Evolutionary conservation across 2,113 vertebrate species (phyloP).

Genomic region (Prionailurus bengalensis): DNA sequence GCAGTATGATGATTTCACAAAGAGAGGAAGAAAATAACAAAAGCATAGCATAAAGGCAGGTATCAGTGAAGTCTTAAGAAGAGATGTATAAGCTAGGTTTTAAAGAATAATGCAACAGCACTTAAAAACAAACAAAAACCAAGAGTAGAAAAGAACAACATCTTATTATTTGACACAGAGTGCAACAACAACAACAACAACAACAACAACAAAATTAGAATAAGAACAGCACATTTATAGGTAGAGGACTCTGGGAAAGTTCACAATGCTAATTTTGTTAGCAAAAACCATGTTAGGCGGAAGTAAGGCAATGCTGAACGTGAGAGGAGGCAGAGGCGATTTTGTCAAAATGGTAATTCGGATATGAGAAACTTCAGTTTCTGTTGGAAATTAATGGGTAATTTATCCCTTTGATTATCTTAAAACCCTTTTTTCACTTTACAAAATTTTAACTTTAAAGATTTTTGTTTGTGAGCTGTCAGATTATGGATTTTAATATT

Average conservation of each 20-base stretch:
- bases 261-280: background rate
- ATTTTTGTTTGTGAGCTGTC: background rate
- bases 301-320: accelerated
- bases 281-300: too few species aligned
- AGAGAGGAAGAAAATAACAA: background rate
- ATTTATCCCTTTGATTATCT: background rate
- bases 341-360: background rate
- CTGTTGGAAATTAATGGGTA: background rate
- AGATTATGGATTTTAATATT: background rate
- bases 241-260: background rate
- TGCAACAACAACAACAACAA: background rate
- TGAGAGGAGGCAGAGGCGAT: background rate
- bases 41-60: background rate
- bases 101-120: background rate
- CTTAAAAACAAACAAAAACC: background rate
- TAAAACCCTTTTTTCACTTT: background rate
- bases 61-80: background rate
- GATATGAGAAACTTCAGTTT: background rate
- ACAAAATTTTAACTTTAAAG: background rate
- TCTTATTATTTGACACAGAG: background rate
- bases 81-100: background rate
- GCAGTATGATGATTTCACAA: background rate
- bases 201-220: background rate
- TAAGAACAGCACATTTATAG: background rate
- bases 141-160: background rate